Evolutionary conservation across 1,140 invertebrate genomes (phyloP).

Genomic region (Sitophilus oryzae): DNA sequence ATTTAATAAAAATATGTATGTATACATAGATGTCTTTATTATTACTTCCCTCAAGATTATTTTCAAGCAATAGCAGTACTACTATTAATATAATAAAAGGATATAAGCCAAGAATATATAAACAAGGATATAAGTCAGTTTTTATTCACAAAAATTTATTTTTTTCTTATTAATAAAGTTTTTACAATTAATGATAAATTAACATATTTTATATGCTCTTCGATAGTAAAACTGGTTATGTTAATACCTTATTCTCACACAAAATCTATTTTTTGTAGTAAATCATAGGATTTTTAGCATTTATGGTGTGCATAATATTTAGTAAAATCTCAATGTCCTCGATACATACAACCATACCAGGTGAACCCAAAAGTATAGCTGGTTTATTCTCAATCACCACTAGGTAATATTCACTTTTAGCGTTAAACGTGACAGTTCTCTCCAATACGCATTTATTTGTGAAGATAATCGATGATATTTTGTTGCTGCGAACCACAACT

Average conservation of each 20-base stretch:
- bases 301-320: conserved; percentile 24
- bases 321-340: conserved; percentile 28
- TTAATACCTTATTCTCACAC: no score
- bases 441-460: conserved; percentile 27
- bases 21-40: not conserved
- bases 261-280: conserved; percentile 19
- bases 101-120: no score
- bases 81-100: no score
- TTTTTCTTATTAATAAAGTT: no score
- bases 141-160: no score
- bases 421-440: conserved; percentile 24
- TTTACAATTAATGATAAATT: no score
- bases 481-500: conserved; percentile 25
- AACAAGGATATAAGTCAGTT: no score
- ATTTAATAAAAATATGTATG: not conserved
- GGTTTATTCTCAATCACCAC: conserved; percentile 26
- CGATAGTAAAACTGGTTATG: no score
- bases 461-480: conserved; percentile 27
- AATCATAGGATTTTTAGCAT: conserved; percentile 24
- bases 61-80: no score
- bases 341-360: conserved; percentile 9
- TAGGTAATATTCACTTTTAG: conserved; percentile 23
- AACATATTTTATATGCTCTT: no score
- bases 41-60: no score
- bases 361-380: conserved; percentile 24